Evolutionary conservation across 1,140 invertebrate species (phyloP), one percentile per base, ranked within the genome.

Genomic region (Drosophila tani): DNA sequence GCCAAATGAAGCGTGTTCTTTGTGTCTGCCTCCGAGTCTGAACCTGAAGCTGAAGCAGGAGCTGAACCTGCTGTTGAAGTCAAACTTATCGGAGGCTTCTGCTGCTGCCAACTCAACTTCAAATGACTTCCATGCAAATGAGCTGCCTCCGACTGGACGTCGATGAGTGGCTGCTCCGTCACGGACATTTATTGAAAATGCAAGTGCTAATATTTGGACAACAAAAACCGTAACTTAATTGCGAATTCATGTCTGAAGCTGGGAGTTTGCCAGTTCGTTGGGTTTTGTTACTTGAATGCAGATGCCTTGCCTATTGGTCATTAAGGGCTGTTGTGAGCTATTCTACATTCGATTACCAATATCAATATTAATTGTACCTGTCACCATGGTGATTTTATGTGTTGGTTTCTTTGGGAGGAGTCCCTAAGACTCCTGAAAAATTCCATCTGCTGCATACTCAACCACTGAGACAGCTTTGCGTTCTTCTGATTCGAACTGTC

Each of bases 161-260:
- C 75, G 35, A 66, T 73, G 79, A 69, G 75, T 63, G 53, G 51
- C 35, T 59, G 56, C 40, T 50, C 19, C n/a, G 17, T 38, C 47
- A 47, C 35, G 76, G 58, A 81, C 81, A 87, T 88, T 87, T 87
- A 87, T 87, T 87, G 83, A 87, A 87, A 88, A 78, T 81, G 84
- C 71, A 88, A 84, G 83, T 87, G 83, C 84, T 41, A 87, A 87
- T 88, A 87, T 87, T 87, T 87, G 81, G 63, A 82, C 69, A 88
- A 78, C 67, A 81, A 78, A 75, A 88, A 83, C 82, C 83, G 75
- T 80, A 83, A 83, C 80, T 83, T 80, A 87, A 87, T 87, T 83
- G 80, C 76, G 40, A 75, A 76, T 63, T 70, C 81, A 81, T 83
- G 76, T 76, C 70, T 27, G 51, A 9, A 38, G 35, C n/a, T 9